A percentile compares a stretch with the other conserved stretches of the same genome.
These are phyloP conservation scores for Eupsilia transversa DNA, from an alignment of 2,888 invertebrate genomes.

Conservation along the genomic window DNA sequence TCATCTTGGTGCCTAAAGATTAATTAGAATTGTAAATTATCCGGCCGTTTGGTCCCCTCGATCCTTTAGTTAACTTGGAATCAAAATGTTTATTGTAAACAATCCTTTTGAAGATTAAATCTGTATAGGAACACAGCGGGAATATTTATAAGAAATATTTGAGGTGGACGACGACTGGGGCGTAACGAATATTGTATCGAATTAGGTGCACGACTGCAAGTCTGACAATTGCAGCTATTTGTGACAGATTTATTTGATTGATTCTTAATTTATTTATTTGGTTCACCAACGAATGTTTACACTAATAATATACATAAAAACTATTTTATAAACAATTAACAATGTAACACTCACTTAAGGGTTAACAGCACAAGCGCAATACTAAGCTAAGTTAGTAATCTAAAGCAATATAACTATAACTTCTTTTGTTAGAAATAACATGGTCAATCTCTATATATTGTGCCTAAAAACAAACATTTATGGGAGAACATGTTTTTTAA, in stretches of 20 bases:
- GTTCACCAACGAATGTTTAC: no score
- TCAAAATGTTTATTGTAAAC: conserved; percentile 89
- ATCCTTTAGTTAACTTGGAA: conserved; percentile 87
- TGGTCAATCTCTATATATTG: no score
- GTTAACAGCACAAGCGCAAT: no score
- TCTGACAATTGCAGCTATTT: not conserved
- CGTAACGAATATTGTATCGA: conserved; percentile 54
- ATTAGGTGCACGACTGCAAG: not conserved
- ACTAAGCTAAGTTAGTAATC: no score
- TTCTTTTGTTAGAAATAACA: no score
- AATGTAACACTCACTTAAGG: no score
- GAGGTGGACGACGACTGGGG: conserved; percentile 53
- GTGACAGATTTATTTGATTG: not conserved
- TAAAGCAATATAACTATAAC: no score
- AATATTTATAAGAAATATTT: conserved; percentile 86
- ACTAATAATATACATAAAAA: no score
- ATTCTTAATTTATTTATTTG: no score
- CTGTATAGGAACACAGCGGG: conserved; percentile 80
- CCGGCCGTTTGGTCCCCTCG: conserved; percentile 77
- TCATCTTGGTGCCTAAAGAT: conserved; percentile 84
- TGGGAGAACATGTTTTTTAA: no score
- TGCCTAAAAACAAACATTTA: no score
- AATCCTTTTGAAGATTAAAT: conserved; percentile 89
- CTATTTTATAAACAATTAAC: no score
- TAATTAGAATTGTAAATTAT: conserved; percentile 89